A percentile compares a stretch with the other conserved stretches of the same genome.
Conservation (phyloP, 2,888 invertebrate genomes). For the Dexiosoma caninum region DNA sequence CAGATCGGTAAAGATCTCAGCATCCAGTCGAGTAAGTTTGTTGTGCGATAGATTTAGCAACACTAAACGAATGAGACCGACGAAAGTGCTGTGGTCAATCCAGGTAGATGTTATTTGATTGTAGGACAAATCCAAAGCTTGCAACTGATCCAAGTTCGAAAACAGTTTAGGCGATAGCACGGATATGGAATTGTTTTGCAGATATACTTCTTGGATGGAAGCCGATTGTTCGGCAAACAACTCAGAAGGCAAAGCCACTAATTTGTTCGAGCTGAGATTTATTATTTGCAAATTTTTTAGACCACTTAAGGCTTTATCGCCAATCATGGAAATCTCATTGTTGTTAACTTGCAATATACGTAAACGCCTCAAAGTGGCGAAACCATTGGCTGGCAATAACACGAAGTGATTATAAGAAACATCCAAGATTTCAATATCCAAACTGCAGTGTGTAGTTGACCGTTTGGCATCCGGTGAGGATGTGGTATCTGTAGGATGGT, state of each 20-base stretch:
- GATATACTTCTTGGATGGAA: slow-evolving; percentile 90
- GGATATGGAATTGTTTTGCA: slow-evolving; percentile 94
- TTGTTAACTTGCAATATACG: slow-evolving; percentile 89
- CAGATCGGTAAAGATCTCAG: slow-evolving; percentile 89
- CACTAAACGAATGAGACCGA: slow-evolving; percentile 91
- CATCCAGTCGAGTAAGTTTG: slow-evolving; percentile 87
- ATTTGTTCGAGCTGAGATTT: slow-evolving; percentile 93
- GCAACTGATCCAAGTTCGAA: slow-evolving; percentile 88
- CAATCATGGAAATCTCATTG: slow-evolving; percentile 93
- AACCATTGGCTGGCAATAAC: slow-evolving; percentile 88
- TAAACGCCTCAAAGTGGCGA: slow-evolving; percentile 87
- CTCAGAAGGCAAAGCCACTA: slow-evolving; percentile 91
- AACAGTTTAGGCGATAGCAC: slow-evolving; percentile 91
- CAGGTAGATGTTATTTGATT: slow-evolving; percentile 92
- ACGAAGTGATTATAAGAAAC: slow-evolving; percentile 91
- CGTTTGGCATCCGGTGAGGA: slow-evolving; percentile 50
- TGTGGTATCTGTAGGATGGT: slow-evolving; percentile 61
- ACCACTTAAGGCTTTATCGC: slow-evolving; percentile 89
- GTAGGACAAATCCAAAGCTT: slow-evolving; percentile 89
- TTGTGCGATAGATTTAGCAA: slow-evolving; percentile 92
- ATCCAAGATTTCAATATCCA: slow-evolving; percentile 90
- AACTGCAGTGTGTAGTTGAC: slow-evolving; percentile 80
- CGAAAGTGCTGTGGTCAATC: slow-evolving; percentile 91
- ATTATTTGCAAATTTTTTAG: slow-evolving; percentile 89
- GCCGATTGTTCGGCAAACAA: slow-evolving; percentile 88